A percentile compares a stretch with the other conserved stretches of the same genome.
Evolutionary conservation across 1,140 invertebrate species (phyloP).

Genomic region (Eupristina koningsbergeri): DNA sequence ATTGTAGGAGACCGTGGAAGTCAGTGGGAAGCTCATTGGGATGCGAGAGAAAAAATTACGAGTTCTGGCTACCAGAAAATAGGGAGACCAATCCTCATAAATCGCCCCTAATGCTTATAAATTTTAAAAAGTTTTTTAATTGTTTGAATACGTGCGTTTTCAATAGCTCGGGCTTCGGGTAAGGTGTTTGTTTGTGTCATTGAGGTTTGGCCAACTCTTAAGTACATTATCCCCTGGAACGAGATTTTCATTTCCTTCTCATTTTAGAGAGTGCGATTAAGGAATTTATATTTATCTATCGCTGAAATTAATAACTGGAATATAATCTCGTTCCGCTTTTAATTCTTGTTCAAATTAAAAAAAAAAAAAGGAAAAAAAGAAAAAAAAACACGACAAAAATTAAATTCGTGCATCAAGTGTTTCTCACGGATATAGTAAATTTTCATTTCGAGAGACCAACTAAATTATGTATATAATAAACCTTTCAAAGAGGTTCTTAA

Average conservation of each 20-base stretch:
- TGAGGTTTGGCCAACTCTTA: background rate
- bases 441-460: too few species aligned
- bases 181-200: background rate
- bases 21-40: background rate
- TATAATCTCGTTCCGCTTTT: too few species aligned
- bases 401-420: background rate
- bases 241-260: background rate
- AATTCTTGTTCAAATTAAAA: too few species aligned
- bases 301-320: too few species aligned
- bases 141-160: background rate
- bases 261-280: background rate
- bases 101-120: slow-evolving; percentile 27
- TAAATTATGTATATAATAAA: too few species aligned
- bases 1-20: background rate
- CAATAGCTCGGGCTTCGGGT: background rate
- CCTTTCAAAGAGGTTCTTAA: too few species aligned
- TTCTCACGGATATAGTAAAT: background rate
- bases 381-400: too few species aligned
- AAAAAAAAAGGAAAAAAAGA: too few species aligned
- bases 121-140: slow-evolving; percentile 41
- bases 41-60: slow-evolving; percentile 12
- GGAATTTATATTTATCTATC: background rate
- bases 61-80: background rate
- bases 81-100: slow-evolving; percentile 13
- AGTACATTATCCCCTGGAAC: background rate